phyloP scores from a whole-genome alignment of 1,140 invertebrate species.

The Palaemon carinicauda region DNA sequence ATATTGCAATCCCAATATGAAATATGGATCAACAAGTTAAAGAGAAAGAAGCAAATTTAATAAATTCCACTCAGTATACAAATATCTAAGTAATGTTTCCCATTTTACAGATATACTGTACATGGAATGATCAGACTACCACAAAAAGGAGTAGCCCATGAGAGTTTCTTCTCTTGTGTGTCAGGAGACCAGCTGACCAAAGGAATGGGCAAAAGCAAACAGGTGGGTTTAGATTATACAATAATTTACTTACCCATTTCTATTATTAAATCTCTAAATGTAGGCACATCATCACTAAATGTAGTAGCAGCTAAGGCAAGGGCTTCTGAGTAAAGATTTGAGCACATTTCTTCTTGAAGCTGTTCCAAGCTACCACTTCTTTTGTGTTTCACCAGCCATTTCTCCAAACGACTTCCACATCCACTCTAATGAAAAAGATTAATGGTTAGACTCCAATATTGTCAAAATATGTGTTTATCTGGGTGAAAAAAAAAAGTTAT shows the following conservation, averaged over 20 bases:
- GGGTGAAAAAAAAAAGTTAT: background rate
- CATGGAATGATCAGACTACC: background rate
- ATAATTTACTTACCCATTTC: constrained; percentile 29
- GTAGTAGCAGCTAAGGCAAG: background rate
- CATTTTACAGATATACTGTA: too few relatives aligned
- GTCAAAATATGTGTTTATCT: too few relatives aligned
- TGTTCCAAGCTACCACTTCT: constrained; percentile 41
- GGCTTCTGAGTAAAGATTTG: constrained; percentile 30
- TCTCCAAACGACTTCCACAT: constrained; percentile 40
- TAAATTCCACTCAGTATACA: too few relatives aligned
- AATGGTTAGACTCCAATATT: background rate
- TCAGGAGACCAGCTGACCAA: too few relatives aligned
- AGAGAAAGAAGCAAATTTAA: too few relatives aligned
- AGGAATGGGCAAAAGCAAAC: too few relatives aligned
- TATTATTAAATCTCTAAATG: constrained; percentile 26
- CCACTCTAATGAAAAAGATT: constrained; percentile 26
- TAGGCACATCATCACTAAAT: background rate
- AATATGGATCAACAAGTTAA: too few relatives aligned
- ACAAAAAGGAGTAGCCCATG: background rate
- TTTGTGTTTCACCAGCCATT: constrained; percentile 38
- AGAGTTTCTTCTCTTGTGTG: too few relatives aligned
- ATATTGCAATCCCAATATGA: too few relatives aligned
- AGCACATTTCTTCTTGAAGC: constrained; percentile 42
- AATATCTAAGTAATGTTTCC: too few relatives aligned
- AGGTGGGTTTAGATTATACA: too few relatives aligned